These are phyloP conservation scores for Botrylloides violaceus DNA, from an alignment of 23 tunicate genomes.

Conservation along the genomic window DNA sequence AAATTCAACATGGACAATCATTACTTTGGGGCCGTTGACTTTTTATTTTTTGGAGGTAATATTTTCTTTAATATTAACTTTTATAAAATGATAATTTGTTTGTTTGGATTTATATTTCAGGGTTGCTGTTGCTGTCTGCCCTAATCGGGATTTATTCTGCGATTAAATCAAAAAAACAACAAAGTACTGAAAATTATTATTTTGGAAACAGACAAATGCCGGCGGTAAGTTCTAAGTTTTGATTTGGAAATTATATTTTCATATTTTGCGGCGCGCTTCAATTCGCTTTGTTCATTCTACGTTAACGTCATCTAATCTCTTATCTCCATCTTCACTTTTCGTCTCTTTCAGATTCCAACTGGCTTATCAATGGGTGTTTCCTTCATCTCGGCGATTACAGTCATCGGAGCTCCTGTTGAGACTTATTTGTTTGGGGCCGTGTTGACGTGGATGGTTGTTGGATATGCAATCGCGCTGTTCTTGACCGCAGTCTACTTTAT, in stretches of 20 bases:
- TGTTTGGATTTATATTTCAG: too few relatives aligned
- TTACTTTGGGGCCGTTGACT: not conserved
- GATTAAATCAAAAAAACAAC: not conserved
- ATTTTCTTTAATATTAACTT: too few relatives aligned
- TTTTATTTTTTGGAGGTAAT: not conserved
- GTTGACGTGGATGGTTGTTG: conserved; percentile 7
- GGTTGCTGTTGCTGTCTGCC: not conserved
- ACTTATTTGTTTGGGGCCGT: conserved; percentile 13
- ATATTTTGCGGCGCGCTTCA: not conserved
- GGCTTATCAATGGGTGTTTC: conserved; percentile 17
- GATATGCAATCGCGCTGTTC: not conserved
- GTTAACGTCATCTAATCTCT: not conserved
- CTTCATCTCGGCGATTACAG: conserved; percentile 13
- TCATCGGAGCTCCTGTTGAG: conserved; percentile 18
- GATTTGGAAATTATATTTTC: not conserved
- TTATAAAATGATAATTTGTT: too few relatives aligned
- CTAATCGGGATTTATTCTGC: conserved; percentile 6
- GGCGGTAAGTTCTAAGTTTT: not conserved
- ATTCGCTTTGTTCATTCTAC: not conserved
- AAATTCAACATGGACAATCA: not conserved
- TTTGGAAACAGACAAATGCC: conserved; percentile 20
- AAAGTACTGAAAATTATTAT: conserved; percentile 10
- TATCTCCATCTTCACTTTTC: not conserved
- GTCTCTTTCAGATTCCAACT: not conserved
- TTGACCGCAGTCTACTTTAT: conserved; percentile 8